Conservation (phyloP, 2,888 invertebrate genomes). For the Gari tellinella region DNA sequence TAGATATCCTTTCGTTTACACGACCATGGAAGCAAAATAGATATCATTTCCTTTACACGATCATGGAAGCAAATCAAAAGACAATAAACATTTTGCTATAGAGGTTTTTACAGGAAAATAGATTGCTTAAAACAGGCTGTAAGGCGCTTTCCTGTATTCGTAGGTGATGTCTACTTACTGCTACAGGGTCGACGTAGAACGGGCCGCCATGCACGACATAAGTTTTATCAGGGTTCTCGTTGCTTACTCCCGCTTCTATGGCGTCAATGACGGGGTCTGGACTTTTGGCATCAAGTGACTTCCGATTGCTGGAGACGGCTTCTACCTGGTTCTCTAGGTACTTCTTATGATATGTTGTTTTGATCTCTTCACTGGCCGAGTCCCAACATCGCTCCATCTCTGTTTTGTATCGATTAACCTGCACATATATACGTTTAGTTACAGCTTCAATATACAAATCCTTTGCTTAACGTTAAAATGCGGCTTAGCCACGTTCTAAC, state of each 20-base stretch:
- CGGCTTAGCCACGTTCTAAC: too few relatives aligned
- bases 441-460: background rate
- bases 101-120: too few relatives aligned
- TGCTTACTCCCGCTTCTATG: conserved; percentile 62
- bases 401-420: conserved; percentile 30
- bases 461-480: too few relatives aligned
- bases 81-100: too few relatives aligned
- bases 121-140: too few relatives aligned
- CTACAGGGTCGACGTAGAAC: conserved; percentile 43
- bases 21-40: too few relatives aligned
- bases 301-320: conserved; percentile 14
- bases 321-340: conserved; percentile 43
- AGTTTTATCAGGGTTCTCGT: conserved; percentile 51
- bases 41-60: too few relatives aligned
- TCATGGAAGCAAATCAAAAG: too few relatives aligned
- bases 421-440: background rate
- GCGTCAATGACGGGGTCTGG: conserved; percentile 66
- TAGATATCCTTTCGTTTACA: too few relatives aligned
- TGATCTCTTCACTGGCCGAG: conserved; percentile 21
- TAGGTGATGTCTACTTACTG: too few relatives aligned
- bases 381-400: conserved; percentile 37
- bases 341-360: conserved; percentile 35
- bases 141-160: too few relatives aligned
- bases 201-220: conserved; percentile 60
- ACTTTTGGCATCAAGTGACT: conserved; percentile 36